Percentiles rank a stretch among this genome's conserved stretches.
phyloP scores from a whole-genome alignment of 2,797 vertebrate genomes.

The Tamandua tetradactyla region DNA sequence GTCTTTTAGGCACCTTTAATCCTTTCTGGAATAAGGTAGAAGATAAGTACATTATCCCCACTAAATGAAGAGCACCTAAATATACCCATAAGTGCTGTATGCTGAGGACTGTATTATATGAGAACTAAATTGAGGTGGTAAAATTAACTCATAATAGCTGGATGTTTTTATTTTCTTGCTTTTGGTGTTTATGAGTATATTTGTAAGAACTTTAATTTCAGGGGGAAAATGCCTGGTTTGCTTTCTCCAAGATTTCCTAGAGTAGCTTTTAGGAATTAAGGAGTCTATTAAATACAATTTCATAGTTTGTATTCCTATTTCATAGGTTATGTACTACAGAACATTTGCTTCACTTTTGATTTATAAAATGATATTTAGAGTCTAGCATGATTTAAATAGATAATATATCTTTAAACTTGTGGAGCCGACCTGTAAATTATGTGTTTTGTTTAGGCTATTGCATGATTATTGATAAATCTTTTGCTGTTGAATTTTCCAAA shows the following conservation, averaged over 20 bases:
- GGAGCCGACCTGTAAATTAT: slow-evolving; percentile 41
- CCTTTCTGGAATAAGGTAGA: neutral
- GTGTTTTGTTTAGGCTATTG: neutral
- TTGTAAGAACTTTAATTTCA: neutral
- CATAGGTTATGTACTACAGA: neutral
- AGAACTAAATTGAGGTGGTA: neutral
- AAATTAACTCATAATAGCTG: neutral
- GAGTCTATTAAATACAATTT: slow-evolving; percentile 28
- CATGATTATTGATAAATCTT: slow-evolving; percentile 46
- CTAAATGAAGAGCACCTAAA: slow-evolving; percentile 51
- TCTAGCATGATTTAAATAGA: neutral
- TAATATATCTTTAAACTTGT: slow-evolving; percentile 31
- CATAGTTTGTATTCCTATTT: neutral
- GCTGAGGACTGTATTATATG: neutral
- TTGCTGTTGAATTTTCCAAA: slow-evolving; percentile 1
- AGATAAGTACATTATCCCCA: neutral
- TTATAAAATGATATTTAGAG: slow-evolving; percentile 24
- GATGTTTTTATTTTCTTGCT: slow-evolving; percentile 9
- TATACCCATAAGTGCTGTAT: neutral
- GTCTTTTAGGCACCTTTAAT: slow-evolving; percentile 35
- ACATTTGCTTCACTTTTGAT: neutral
- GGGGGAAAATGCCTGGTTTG: slow-evolving; percentile 53
- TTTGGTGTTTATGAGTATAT: slow-evolving; percentile 20
- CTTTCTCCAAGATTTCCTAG: neutral
- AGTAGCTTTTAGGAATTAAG: slow-evolving; percentile 7